These are phyloP conservation scores for Bufo gargarizans DNA, from an alignment of 2,113 vertebrate species.

Conservation along the genomic window DNA sequence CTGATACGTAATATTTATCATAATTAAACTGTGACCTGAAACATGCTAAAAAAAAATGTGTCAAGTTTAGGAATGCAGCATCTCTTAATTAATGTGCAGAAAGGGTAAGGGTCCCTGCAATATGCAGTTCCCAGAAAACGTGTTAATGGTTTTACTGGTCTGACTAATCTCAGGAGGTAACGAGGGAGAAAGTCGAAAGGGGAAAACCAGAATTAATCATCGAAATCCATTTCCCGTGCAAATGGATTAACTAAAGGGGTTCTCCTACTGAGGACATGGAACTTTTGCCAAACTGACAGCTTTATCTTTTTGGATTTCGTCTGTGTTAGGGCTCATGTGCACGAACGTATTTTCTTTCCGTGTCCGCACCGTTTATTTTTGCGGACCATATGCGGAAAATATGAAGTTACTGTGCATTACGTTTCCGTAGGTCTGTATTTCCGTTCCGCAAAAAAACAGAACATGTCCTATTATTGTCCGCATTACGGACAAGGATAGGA, in stretches of 20 bases:
- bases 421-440: no score
- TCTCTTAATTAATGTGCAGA: conserved; percentile 42
- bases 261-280: neutral
- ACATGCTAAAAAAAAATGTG: neutral
- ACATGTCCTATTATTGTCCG: no score
- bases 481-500: no score
- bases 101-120: conserved; percentile 11
- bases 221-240: conserved; percentile 13
- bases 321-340: neutral
- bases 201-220: conserved; percentile 41
- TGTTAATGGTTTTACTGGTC: conserved; percentile 49
- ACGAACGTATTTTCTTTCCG: neutral
- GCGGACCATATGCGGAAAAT: no score
- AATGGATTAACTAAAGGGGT: conserved; percentile 28
- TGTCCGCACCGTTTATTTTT: no score
- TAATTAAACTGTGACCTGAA: conserved; percentile 8
- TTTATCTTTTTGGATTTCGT: neutral
- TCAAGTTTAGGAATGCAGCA: neutral
- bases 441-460: no score
- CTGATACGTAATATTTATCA: conserved; percentile 6
- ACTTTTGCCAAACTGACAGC: neutral
- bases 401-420: no score
- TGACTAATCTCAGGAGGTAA: conserved; percentile 44
- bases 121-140: conserved; percentile 45
- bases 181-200: conserved; percentile 41